Percentiles rank a stretch among this genome's conserved stretches.
phyloP scores from a whole-genome alignment of 2,797 vertebrate genomes.

The Pangasius larnaudii region DNA sequence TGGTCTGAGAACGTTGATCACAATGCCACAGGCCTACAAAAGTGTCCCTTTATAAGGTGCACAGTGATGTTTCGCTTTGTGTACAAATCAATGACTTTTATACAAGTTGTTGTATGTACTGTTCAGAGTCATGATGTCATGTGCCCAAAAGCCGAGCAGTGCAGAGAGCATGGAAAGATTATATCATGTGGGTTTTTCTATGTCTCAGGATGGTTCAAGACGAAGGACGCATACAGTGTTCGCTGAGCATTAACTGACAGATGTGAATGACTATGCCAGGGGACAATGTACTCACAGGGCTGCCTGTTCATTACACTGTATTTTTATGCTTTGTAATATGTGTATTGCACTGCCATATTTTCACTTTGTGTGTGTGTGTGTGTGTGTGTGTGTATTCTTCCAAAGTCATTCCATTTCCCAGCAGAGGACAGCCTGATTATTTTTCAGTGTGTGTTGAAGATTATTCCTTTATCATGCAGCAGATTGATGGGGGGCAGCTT shows the following conservation, averaged over 20 bases:
- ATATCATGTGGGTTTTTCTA: background rate
- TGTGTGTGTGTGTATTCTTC: slow-evolving; percentile 54
- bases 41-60: slow-evolving; percentile 15
- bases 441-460: slow-evolving; percentile 70
- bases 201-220: background rate
- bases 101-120: background rate
- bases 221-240: background rate
- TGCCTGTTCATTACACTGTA: slow-evolving; percentile 27
- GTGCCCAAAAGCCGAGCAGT: background rate
- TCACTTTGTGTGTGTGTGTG: slow-evolving; percentile 15
- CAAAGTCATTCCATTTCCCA: slow-evolving; percentile 67
- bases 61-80: background rate
- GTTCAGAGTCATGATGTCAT: background rate
- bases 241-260: background rate
- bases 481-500: slow-evolving; percentile 59
- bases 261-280: slow-evolving; percentile 9
- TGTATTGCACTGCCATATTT: slow-evolving; percentile 31
- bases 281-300: slow-evolving; percentile 14
- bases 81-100: background rate
- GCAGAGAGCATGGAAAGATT: background rate
- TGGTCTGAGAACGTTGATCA: slow-evolving; percentile 19
- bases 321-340: slow-evolving; percentile 24
- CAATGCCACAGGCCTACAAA: background rate
- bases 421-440: slow-evolving; percentile 72
- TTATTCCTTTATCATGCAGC: slow-evolving; percentile 72